Evolutionary conservation across 2,113 vertebrate species (phyloP).

Genomic region (Colistium nudipinnis): DNA sequence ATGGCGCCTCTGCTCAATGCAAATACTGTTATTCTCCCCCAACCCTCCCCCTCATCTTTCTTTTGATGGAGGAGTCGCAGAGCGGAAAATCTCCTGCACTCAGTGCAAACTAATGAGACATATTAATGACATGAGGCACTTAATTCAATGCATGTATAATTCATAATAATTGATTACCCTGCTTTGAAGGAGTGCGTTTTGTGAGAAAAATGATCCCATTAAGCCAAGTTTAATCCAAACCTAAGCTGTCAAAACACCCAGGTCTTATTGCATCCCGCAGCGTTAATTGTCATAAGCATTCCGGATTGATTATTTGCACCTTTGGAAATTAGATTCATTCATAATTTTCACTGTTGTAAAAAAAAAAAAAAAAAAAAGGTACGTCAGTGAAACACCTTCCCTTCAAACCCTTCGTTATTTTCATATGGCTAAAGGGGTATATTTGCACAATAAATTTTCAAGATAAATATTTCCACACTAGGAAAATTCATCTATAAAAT

Average conservation of each 20-base stretch:
- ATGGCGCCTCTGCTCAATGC: constrained; percentile 74
- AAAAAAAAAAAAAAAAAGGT: too few species aligned
- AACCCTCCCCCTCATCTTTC: constrained; percentile 17
- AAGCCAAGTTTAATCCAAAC: constrained; percentile 94
- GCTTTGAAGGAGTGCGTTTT: constrained; percentile 92
- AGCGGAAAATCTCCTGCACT: constrained; percentile 81
- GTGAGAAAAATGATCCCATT: constrained; percentile 98
- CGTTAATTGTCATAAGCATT: constrained; percentile 97
- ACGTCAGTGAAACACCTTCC: constrained; percentile 84
- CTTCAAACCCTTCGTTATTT: constrained; percentile 80
- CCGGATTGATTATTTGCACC: constrained; percentile 92
- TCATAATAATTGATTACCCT: constrained; percentile 98
- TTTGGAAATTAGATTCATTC: constrained; percentile 90
- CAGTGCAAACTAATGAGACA: constrained; percentile 96
- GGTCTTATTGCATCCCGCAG: constrained; percentile 86
- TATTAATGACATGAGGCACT: constrained; percentile 98
- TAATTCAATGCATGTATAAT: constrained; percentile 96
- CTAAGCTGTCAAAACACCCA: constrained; percentile 93
- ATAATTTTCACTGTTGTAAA: constrained; percentile 87
- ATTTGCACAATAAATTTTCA: constrained; percentile 81
- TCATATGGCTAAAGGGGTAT: constrained; percentile 85
- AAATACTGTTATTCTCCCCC: constrained; percentile 73
- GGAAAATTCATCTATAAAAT: constrained; percentile 64
- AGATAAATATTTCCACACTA: constrained; percentile 70
- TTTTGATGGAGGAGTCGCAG: constrained; percentile 65